Conservation (phyloP, 2,888 invertebrate species). For the Drosophila kambysellisi region DNA sequence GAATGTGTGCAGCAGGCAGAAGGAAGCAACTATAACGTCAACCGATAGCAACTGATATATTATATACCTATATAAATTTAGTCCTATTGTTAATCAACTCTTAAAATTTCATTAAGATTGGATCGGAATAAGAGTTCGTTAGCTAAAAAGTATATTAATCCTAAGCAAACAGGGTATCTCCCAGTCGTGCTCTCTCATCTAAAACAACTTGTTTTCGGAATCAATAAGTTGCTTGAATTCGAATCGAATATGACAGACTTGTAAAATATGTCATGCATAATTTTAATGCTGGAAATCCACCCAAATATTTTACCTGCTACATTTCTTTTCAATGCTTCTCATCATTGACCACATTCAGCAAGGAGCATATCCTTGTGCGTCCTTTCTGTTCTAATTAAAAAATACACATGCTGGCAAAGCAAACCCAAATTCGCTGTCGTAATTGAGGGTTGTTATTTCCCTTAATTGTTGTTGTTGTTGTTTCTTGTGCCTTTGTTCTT, state of each 20-base stretch:
- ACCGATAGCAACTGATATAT: not conserved
- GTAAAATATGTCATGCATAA: conserved; percentile 12
- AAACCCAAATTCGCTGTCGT: conserved; percentile 44
- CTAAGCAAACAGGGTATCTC: not conserved
- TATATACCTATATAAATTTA: not conserved
- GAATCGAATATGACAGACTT: not conserved
- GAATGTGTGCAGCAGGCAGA: too few relatives aligned
- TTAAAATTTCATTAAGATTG: not conserved
- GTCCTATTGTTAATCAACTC: not conserved
- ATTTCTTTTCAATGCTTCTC: conserved; percentile 32
- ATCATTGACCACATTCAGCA: conserved; percentile 18
- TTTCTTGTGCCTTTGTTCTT: conserved; percentile 60
- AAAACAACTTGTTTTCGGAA: not conserved
- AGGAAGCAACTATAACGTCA: not conserved
- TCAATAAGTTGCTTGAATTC: not conserved
- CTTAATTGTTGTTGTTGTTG: conserved; percentile 70
- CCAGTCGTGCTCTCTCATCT: not conserved
- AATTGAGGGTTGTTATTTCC: conserved; percentile 70
- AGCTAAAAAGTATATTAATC: not conserved
- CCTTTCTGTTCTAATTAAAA: conserved; percentile 63
- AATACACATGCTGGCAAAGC: conserved; percentile 45
- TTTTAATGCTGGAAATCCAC: not conserved
- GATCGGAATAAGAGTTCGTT: not conserved
- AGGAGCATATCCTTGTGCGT: conserved; percentile 38
- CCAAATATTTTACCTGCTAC: conserved; percentile 1